Evolutionary conservation across 2,888 invertebrate genomes (phyloP).

Genomic region (Orthosia gracilis): DNA sequence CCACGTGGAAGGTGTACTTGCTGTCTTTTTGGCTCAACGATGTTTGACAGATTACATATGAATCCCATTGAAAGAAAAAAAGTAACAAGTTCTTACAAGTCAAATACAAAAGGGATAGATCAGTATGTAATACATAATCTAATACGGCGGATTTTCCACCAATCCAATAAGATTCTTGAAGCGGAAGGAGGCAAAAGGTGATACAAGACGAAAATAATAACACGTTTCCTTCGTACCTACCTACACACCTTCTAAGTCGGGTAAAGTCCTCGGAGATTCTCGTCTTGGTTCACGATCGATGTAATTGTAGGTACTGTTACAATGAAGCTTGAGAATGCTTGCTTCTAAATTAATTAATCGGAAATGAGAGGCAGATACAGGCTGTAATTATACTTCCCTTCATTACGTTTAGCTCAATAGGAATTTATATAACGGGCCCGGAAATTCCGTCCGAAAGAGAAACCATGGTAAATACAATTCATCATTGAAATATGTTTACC

Average conservation of each 20-base stretch:
- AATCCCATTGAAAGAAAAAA: constrained; percentile 34
- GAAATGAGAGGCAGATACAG: constrained; percentile 8
- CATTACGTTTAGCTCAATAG: not conserved
- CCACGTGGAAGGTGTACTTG: not conserved
- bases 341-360: constrained; percentile 34
- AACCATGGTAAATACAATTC: too few species aligned
- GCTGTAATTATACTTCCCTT: not conserved
- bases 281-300: constrained; percentile 37
- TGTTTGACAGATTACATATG: constrained; percentile 8
- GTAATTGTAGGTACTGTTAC: constrained; percentile 15
- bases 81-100: constrained; percentile 24
- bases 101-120: constrained; percentile 20
- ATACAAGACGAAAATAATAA: constrained; percentile 50
- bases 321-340: constrained; percentile 22
- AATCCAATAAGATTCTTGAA: constrained; percentile 48
- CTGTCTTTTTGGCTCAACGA: not conserved
- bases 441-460: not conserved
- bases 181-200: constrained; percentile 42
- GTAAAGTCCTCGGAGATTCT: constrained; percentile 43
- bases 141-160: constrained; percentile 44
- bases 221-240: constrained; percentile 28
- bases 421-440: not conserved
- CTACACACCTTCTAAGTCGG: constrained; percentile 19
- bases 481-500: too few species aligned
- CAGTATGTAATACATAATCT: constrained; percentile 44